Percentiles rank a stretch among this genome's conserved stretches.
phyloP scores from a whole-genome alignment of 2,113 vertebrate genomes.

The Sakesphorus luctuosus region DNA sequence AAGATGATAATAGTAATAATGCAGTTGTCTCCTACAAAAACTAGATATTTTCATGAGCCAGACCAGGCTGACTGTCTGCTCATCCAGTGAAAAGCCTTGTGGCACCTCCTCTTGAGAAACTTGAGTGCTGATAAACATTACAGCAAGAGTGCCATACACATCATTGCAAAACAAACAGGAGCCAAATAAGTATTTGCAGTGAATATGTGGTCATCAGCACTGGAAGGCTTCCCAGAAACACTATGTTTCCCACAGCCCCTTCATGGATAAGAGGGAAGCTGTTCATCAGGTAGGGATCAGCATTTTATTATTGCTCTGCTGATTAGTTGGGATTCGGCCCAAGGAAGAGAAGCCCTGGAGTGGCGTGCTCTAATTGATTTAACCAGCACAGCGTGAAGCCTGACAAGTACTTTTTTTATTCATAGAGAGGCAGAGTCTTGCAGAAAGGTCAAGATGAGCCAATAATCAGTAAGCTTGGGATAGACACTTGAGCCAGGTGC shows the following conservation, averaged over 20 bases:
- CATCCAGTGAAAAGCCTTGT: not conserved
- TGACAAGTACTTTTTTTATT: not conserved
- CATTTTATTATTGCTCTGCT: conserved; percentile 4
- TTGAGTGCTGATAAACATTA: not conserved
- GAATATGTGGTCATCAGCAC: not conserved
- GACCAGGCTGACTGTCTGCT: not conserved
- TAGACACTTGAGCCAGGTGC: not conserved
- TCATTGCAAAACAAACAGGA: not conserved
- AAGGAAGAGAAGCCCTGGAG: not conserved
- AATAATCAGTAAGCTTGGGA: not conserved
- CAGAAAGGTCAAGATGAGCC: not conserved
- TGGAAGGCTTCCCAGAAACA: conserved; percentile 41
- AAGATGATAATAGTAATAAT: not conserved
- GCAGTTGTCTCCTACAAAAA: not conserved
- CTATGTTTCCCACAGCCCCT: not conserved
- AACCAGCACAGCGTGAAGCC: not conserved
- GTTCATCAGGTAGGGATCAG: not conserved
- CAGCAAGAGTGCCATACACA: not conserved
- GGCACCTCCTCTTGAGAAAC: not conserved
- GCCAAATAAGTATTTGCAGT: conserved; percentile 21
- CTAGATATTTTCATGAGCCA: not conserved
- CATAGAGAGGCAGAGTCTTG: not conserved
- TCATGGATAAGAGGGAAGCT: not conserved
- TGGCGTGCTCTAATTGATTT: not conserved
- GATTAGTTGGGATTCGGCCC: conserved; percentile 14